These are phyloP conservation scores for Mus musculus DNA, from an alignment of 2,113 vertebrate genomes.

Conservation along the genomic window GRCm39 chr3:24863501-24864000, in stretches of 20 bases:
- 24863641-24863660: not conserved
- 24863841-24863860: not conserved
- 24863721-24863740: not conserved
- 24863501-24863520: not conserved
- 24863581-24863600: not conserved
- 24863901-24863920: not conserved
- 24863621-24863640: too few relatives aligned
- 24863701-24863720: too few relatives aligned
- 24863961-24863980: slow-evolving; percentile 7
- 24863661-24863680: not conserved
- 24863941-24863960: not conserved
- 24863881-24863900: not conserved
- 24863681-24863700: not conserved
- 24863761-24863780: not conserved
- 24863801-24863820: not conserved
- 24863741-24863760: not conserved
- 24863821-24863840: not conserved
- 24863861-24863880: not conserved
- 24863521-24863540: rapidly evolving
- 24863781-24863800: not conserved
- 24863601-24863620: not conserved
- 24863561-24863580: not conserved
- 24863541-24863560: not conserved
- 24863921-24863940: not conserved
- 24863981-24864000: not conserved